Evolutionary conservation across 2,888 invertebrate genomes (phyloP), one percentile per base, ranked within the genome.

Genomic region (Bhutanitis thaidina): DNA sequence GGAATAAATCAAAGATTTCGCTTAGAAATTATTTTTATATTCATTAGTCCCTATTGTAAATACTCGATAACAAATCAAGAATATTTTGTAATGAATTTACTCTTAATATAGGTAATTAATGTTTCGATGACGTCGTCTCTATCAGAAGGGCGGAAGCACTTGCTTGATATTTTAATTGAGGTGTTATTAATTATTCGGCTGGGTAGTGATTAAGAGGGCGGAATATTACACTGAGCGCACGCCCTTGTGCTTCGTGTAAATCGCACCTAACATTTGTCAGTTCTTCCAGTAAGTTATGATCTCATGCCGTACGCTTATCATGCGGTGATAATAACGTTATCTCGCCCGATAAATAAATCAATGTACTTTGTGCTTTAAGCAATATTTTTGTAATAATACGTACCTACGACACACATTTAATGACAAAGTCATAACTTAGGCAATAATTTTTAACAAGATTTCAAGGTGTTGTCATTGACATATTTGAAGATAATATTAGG

Each of bases 121-220:
- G 10, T 34, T 27, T 39, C 27, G 47, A 12, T 35, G 25, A 30
- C 16, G 36, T 15, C 12, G 58, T 58, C 70, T 77, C 70, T 69
- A 74, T 77, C 74, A 73, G 59, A 75, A 71, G 72, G 71, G 75
- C 74, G 77, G 78, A 78, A 78, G 72, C 70, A 69, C 69, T 75
- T 76, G 73, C 77, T 78, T 78, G 80, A 83, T 86, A 77, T 81
- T 83, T 81, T 83, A 85, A 85, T 86, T 82, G 79, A 81, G 75
- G 76, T 76, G 80, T 80, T 82, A 83, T 84, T 86, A 84, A 84
- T 85, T 83, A 85, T 82, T 77, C 71, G 71, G 65, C 65, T 71
- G 74, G 69, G 77, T 77, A 74, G 78, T 79, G 74, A 80, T 85
- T 80, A 81, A 81, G 74, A 77, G 82, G 85, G 84, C 80, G 82